Percentiles rank a stretch among this genome's conserved stretches.
Conservation (phyloP, 1,140 invertebrate genomes). For the Periplaneta americana region DNA sequence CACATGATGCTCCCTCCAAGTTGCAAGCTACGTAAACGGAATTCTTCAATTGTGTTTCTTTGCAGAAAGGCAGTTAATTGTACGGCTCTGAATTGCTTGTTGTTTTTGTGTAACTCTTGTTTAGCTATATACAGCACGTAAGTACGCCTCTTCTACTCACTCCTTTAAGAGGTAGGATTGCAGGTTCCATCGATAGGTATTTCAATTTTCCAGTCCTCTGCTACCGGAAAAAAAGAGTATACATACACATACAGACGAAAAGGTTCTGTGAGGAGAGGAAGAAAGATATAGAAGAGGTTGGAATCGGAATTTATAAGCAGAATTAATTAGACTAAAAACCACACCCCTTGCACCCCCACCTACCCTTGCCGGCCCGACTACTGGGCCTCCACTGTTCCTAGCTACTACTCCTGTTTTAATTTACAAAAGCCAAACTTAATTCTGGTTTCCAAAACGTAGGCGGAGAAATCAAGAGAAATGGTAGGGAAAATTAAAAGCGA, state of each 20-base stretch:
- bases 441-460: conserved; percentile 31
- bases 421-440: conserved; percentile 47
- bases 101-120: too few relatives aligned
- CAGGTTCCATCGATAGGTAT: neutral
- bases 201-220: neutral
- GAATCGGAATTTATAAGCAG: conserved; percentile 45
- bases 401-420: conserved; percentile 37
- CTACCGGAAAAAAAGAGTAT: neutral
- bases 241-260: neutral
- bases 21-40: too few relatives aligned
- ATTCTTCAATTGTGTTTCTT: too few relatives aligned
- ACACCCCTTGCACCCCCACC: conserved; percentile 26
- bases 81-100: too few relatives aligned
- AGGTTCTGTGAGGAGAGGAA: neutral
- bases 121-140: too few relatives aligned
- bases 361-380: neutral
- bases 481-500: conserved; percentile 44
- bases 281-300: conserved; percentile 16
- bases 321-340: conserved; percentile 46
- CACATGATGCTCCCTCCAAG: too few relatives aligned
- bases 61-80: too few relatives aligned
- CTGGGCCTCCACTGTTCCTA: neutral
- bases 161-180: neutral
- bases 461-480: conserved; percentile 43
- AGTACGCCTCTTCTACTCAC: too few relatives aligned